Evolutionary conservation across 2,888 invertebrate species (phyloP), one percentile per base, ranked within the genome.

Genomic region (Lucinisca nassula): DNA sequence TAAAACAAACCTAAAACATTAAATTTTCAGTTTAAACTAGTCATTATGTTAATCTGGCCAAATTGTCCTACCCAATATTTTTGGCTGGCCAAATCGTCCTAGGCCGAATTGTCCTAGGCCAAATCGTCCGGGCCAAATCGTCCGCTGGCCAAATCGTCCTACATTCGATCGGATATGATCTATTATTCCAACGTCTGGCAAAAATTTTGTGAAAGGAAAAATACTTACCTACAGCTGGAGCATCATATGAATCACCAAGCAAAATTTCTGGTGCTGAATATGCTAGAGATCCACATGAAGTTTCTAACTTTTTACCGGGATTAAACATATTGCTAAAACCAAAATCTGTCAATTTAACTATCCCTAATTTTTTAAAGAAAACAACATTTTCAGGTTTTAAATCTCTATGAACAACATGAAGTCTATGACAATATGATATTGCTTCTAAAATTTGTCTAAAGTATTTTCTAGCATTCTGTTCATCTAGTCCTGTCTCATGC

Each of bases 311-410:
- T 96, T 99, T 98, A 76, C 99, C 99, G 32, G 99, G 99, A 95
- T 96, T 96, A 98, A 97, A 97, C 94, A 97, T 96, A 97, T 99
- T 99, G 97, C 99, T 99, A 95, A 98, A 98, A 55, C 96, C 99
- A 97, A 99, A 99, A 97, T 99, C 99, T 88, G 99, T 99, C 95
- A 99, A 97, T 97, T 99, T 99, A 45, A 99, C 99, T 96, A 99
- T 97, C 84, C 99, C 99, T 79, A 98, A 97, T 97, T 99, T 98
- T 97, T 99, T 99, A 96, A 99, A 99, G 97, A 99, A 99, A 76
- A 99, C 99, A 85, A 99, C 99, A 97, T 99, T 99, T 97, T 99
- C 99, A 21, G 99, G 99, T 97, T 99, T 99, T 92, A 99, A 97
- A 97, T 99, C 99, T 92, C 99, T 97, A 95, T 98, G 98, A 24